Evolutionary conservation across 2,797 vertebrate genomes (phyloP).

Genomic region (Sebastes melanostomus): DNA sequence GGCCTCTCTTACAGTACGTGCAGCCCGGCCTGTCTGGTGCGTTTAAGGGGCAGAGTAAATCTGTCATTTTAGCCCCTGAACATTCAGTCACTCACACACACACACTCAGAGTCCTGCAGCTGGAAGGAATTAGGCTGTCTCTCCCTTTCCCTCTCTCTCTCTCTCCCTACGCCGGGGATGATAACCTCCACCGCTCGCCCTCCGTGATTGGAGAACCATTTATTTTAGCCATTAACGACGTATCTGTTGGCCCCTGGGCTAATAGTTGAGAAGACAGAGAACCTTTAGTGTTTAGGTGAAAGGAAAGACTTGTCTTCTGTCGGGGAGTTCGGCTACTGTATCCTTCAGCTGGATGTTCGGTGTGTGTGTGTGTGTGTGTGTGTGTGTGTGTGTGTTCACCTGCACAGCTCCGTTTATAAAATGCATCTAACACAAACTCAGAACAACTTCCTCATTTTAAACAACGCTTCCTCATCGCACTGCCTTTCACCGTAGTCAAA

Average conservation of each 20-base stretch:
- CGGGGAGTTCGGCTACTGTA: conserved; percentile 56
- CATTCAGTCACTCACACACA: conserved; percentile 38
- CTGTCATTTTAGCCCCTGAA: conserved; percentile 79
- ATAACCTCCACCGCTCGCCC: conserved; percentile 74
- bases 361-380: not conserved
- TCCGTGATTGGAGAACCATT: conserved; percentile 69
- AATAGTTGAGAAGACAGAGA: conserved; percentile 60
- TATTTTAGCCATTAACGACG: conserved; percentile 73
- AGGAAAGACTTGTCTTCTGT: conserved; percentile 49
- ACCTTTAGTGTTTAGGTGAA: conserved; percentile 65
- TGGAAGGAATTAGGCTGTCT: conserved; percentile 84
- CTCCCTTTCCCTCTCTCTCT: conserved; percentile 35
- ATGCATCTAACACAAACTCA: not conserved
- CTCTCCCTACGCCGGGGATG: conserved; percentile 56
- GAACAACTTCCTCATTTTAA: conserved; percentile 2
- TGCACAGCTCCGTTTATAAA: not conserved
- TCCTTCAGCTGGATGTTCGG: conserved; percentile 20
- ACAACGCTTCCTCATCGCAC: not conserved
- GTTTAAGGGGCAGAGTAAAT: conserved; percentile 83
- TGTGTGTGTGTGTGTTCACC: not conserved
- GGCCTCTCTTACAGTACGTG: conserved; percentile 76
- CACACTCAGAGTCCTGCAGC: conserved; percentile 61
- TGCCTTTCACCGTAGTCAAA: conserved; percentile 8
- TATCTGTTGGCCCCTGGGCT: conserved; percentile 63
- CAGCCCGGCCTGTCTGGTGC: conserved; percentile 76